These are phyloP conservation scores for Oscheius sp. DNA, from an alignment of 2,888 invertebrate genomes.

Conservation along the genomic window DNA sequence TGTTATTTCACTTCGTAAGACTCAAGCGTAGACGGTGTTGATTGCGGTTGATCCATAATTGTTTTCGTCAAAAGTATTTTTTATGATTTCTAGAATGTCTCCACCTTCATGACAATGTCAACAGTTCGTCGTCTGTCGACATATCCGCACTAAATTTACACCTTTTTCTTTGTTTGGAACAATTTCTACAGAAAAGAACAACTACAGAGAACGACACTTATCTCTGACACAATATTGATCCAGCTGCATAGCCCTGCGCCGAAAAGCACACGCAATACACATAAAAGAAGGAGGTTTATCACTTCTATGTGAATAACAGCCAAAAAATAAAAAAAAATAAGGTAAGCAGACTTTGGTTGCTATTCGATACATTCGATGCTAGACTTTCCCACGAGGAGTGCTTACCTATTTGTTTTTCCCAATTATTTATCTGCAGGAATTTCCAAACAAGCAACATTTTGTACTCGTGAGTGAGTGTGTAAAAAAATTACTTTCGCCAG, in stretches of 20 bases:
- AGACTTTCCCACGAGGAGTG: conserved; percentile 17
- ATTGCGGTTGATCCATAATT: no score
- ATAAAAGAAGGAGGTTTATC: background rate
- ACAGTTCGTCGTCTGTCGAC: no score
- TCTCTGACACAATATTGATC: conserved; percentile 27
- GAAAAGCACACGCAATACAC: conserved; percentile 13
- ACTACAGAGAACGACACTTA: conserved; percentile 6
- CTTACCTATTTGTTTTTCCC: conserved; percentile 17
- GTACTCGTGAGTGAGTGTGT: background rate
- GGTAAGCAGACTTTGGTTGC: conserved; percentile 24
- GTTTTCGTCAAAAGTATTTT: no score
- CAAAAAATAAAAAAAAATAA: no score
- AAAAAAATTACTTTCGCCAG: no score
- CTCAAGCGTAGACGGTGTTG: no score
- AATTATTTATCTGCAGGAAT: background rate
- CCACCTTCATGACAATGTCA: no score
- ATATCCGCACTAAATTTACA: background rate
- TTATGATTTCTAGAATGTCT: no score
- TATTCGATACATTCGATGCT: conserved; percentile 20
- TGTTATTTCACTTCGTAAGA: no score
- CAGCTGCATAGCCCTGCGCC: conserved; percentile 3
- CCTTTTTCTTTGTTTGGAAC: background rate
- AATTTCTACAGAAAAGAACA: background rate
- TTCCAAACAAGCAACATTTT: conserved; percentile 9
- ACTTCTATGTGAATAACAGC: no score